phyloP scores from a whole-genome alignment of 2,888 invertebrate species.

The Conchocele bisecta region DNA sequence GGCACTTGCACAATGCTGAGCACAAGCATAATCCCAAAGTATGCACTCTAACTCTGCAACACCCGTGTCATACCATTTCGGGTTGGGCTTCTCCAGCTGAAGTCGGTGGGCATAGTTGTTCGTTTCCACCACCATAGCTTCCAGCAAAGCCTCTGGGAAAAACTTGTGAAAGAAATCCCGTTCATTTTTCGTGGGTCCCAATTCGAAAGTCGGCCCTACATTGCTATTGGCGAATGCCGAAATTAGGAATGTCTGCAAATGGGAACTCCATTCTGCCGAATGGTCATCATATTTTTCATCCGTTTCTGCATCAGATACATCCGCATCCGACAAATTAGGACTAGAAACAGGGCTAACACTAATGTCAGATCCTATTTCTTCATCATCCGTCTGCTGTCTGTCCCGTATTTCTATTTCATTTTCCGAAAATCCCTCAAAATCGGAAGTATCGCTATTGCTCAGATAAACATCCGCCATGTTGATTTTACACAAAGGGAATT shows the following conservation, averaged over 20 bases:
- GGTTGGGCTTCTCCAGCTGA: background rate
- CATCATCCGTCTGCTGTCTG: too few species aligned
- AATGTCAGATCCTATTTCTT: constrained; percentile 11
- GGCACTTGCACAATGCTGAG: constrained; percentile 7
- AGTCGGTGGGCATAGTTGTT: background rate
- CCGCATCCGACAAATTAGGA: too few species aligned
- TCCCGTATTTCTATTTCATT: too few species aligned
- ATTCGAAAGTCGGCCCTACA: background rate
- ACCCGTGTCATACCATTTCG: background rate
- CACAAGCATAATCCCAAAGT: constrained; percentile 21
- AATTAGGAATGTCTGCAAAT: too few species aligned
- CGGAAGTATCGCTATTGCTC: too few species aligned
- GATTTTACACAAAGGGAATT: too few species aligned
- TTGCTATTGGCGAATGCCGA: too few species aligned
- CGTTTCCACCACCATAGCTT: background rate
- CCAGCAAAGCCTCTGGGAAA: constrained; percentile 3
- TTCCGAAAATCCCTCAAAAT: too few species aligned
- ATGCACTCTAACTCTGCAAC: constrained; percentile 19
- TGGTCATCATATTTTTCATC: too few species aligned
- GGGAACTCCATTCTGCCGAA: too few species aligned
- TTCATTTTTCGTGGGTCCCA: background rate
- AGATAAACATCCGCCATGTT: too few species aligned
- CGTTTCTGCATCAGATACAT: too few species aligned
- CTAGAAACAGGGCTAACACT: constrained; percentile 14
- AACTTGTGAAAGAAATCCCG: constrained; percentile 9